Conservation (phyloP, 2,113 vertebrate genomes). For the Gila orcuttii region DNA sequence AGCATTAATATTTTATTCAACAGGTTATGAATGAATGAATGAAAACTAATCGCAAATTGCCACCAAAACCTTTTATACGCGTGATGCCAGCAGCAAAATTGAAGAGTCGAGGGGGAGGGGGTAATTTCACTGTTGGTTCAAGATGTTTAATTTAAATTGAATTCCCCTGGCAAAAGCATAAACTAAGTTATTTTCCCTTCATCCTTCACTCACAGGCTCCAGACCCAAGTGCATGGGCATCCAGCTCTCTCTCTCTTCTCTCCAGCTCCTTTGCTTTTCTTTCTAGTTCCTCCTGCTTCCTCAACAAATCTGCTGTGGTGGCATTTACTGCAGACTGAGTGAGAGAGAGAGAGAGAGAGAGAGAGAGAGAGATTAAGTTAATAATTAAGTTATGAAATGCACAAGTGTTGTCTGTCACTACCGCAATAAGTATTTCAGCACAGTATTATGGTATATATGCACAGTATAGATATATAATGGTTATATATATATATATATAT, state of each 20-base stretch:
- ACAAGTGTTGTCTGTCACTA: not conserved
- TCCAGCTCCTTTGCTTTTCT: slow-evolving; percentile 91
- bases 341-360: not conserved
- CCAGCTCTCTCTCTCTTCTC: slow-evolving; percentile 87
- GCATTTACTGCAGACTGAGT: slow-evolving; percentile 73
- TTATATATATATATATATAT: no score
- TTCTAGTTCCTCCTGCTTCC: slow-evolving; percentile 93
- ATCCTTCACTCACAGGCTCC: slow-evolving; percentile 72
- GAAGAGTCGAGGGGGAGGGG: not conserved
- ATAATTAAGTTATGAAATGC: not conserved
- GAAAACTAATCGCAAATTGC: not conserved
- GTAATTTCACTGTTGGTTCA: not conserved
- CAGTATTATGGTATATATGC: not conserved
- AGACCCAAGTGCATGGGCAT: slow-evolving; percentile 80
- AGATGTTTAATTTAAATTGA: not conserved
- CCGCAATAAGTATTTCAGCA: not conserved
- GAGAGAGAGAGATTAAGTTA: not conserved
- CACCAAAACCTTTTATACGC: not conserved
- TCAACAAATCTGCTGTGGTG: slow-evolving; percentile 86
- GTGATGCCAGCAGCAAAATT: not conserved
- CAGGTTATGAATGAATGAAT: not conserved
- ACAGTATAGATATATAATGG: not conserved
- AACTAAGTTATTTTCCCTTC: not conserved
- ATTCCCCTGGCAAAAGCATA: not conserved
- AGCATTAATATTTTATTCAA: not conserved